These are phyloP conservation scores for Stegostoma tigrinum DNA, from an alignment of 2,113 vertebrate species.

Conservation along the genomic window DNA sequence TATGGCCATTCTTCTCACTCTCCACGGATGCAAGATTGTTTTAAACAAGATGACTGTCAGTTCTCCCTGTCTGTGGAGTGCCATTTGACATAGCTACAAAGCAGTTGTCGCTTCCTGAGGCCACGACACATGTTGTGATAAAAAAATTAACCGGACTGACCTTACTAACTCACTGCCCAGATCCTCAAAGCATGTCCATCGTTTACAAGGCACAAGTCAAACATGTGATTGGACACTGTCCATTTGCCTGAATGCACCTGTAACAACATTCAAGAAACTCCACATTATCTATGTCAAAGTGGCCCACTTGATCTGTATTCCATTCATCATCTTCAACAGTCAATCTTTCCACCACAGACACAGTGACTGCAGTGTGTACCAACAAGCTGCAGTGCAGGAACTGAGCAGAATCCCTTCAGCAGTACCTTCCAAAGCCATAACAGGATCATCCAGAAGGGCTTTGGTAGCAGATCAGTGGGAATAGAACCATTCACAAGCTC, in stretches of 20 bases:
- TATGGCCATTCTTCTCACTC: background rate
- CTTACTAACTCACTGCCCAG: background rate
- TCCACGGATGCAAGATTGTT: background rate
- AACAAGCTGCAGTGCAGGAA: background rate
- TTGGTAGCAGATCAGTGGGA: too few relatives aligned
- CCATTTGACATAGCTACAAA: background rate
- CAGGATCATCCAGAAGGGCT: too few relatives aligned
- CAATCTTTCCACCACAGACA: background rate
- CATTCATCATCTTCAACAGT: background rate
- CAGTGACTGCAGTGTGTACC: background rate
- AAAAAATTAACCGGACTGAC: too few relatives aligned
- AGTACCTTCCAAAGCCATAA: too few relatives aligned
- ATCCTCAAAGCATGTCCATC: background rate
- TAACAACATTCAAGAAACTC: background rate
- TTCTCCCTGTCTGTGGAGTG: background rate
- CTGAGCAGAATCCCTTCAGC: too few relatives aligned
- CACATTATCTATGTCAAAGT: background rate
- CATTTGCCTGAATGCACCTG: background rate
- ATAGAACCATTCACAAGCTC: too few relatives aligned
- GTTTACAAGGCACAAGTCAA: background rate
- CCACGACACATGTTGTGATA: background rate
- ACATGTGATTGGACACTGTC: background rate
- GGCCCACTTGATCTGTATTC: background rate
- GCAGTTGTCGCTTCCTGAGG: background rate
- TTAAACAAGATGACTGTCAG: background rate